Percentiles rank a stretch among this genome's conserved stretches.
Conservation (phyloP, 2,888 invertebrate genomes). For the Drosophila quinaria region DNA sequence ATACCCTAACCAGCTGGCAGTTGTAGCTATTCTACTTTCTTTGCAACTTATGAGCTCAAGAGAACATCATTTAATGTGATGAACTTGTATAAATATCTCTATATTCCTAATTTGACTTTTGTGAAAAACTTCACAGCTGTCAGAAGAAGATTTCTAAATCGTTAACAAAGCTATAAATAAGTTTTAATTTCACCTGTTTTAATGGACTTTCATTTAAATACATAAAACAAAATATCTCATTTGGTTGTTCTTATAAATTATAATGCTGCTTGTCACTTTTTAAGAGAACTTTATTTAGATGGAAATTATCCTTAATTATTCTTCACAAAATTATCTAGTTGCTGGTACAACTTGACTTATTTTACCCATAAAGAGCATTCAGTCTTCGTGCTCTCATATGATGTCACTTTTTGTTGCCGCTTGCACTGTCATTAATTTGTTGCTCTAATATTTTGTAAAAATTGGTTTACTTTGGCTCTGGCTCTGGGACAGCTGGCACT, state of each 20-base stretch:
- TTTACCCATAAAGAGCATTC: conserved; percentile 23
- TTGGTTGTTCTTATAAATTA: too few species aligned
- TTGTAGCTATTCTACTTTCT: not conserved
- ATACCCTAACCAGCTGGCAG: conserved; percentile 45
- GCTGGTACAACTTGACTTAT: too few species aligned
- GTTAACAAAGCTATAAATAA: too few species aligned
- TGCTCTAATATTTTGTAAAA: conserved; percentile 78
- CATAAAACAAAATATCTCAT: too few species aligned
- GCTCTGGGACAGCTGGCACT: conserved; percentile 56
- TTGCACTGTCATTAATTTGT: conserved; percentile 76
- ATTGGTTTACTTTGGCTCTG: conserved; percentile 74
- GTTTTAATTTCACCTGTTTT: too few species aligned
- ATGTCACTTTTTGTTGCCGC: conserved; percentile 32
- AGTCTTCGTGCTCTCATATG: not conserved
- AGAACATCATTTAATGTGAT: not conserved
- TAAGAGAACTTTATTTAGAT: too few species aligned
- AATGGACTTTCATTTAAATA: too few species aligned
- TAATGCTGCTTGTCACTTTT: too few species aligned
- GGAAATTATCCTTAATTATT: too few species aligned
- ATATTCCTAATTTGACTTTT: not conserved
- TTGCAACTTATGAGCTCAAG: not conserved
- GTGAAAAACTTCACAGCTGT: too few species aligned
- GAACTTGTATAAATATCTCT: not conserved
- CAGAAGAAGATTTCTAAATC: too few species aligned
- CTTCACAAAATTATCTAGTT: too few species aligned